Evolutionary conservation across 2,888 invertebrate species (phyloP), one percentile per base, ranked within the genome.

Genomic region (Rotaria macrura): DNA sequence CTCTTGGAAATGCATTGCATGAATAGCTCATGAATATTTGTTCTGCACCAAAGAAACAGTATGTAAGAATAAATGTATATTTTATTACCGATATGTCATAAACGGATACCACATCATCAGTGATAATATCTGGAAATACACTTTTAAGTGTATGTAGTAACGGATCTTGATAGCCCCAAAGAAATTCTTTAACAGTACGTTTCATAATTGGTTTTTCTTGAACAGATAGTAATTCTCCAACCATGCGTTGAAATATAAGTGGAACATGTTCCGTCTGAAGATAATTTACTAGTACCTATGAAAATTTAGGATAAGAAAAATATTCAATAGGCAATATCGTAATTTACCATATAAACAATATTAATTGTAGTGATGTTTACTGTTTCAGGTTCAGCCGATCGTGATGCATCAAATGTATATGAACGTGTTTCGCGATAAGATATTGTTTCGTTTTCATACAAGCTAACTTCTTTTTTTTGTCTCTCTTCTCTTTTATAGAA

Each of bases 111-210:
- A n/a, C 1, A 43, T 79, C 79, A n/a, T 25, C 43, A 10, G 40
- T n/a, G 9, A 79, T 17, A 10, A 43, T 20, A 9, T 43, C 25
- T 2, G 43, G 79, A 43, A 79, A 43, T 25, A n/a, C 43, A 4
- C 7, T 10, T 43, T 79, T 43, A 3, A 43, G 25, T 9, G 12
- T 25, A 25, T 25, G n/a, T 25, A 79, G 6, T n/a, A 79, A 79
- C n/a, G 79, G 79, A 79, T 79, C 79, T n/a, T 23, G 2, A 43
- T 79, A 79, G 43, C 79, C 79, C 79, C 79, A 79, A 43, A 79
- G 43, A n/a, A 14, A 43, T 7, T 79, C 40, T n/a, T 79, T 7
- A 1, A 79, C 79, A 43, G 79, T 10, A 25, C 5, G 79, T 43
- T 79, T 9, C 79, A 79, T 79, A 79, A 79, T 12, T 43, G 79